Evolutionary conservation across 2,888 invertebrate species (phyloP), one percentile per base, ranked within the genome.

Genomic region (Phyllotreta striolata): DNA sequence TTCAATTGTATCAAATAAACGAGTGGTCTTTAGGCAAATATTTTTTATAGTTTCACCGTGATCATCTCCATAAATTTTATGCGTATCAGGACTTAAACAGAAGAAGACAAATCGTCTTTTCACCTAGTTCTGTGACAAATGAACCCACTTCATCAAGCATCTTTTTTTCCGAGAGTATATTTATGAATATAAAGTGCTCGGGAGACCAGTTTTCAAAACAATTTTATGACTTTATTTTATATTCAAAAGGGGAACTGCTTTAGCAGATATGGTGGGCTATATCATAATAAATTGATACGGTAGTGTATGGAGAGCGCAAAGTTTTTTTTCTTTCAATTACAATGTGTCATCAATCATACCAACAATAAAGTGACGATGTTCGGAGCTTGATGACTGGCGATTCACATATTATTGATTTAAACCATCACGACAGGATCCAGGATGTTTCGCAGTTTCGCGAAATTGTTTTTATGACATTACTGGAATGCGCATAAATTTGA

Each of bases 91-190:
- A 47, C 14, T 55, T 12, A 41, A 62, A 59, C 47, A 54, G 47
- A 62, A 49, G 47, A 44, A 59, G 49, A 62, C 58, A 55, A 62
- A 55, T 57, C 54, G 64, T 63, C 62, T 70, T 74, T 73, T 75
- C 74, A 76, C 74, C 75, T 76, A 75, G 71, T 74, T 74, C 62
- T 72, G 73, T 77, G 75, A 77, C 73, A 76, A 76, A 77, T 74
- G 76, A 74, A 73, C 71, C 72, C 69, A 75, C 73, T 74, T 73
- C 71, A 76, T 76, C 74, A 74, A 73, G 73, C 70, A 70, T 74
- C 75, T 74, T 76, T 74, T 24, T 24, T 74, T 75, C 70, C 70
- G 70, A 70, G 70, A 70, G 72, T 64, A 73, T 70, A 73, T 67
- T 62, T 69, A 74, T 72, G 73, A 73, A 73, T 74, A 76, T 72